Evolutionary conservation across 1,140 invertebrate species (phyloP), one percentile per base, ranked within the genome.

Genomic region (Condylostylus longicornis): DNA sequence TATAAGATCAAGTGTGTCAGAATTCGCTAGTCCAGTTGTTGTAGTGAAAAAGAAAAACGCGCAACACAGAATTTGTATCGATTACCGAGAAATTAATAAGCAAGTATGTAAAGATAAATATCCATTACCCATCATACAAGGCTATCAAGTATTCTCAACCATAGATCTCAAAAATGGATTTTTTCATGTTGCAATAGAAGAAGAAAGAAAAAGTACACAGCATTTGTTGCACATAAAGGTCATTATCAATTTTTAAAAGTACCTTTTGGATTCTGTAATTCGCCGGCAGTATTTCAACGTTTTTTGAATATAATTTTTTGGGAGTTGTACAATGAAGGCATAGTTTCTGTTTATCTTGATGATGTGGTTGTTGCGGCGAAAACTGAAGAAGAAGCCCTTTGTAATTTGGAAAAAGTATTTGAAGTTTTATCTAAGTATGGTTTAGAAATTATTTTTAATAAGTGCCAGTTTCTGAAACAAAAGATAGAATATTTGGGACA

Each of bases 11-110:
- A 47, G 41, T 2, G 32, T 37, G 1, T 54, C 51, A 1, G 28
- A 45, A 10, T 62, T 47, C 23, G 43, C 46, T 1, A 51, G 49
- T 23, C 53, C 54, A 1, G 44, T 58, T 10, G 42, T 62, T 0
- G 27, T 58, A 5, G 54, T 61, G 0, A 50, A 45, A 18, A 61
- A 63, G 35, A 43, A 47, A 12, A 46, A 54, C 23, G 57, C 57
- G 6, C 35, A 38, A 2, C 32, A 5, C 5, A 7, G 18, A 33
- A 7, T 33, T 6, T 33, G 32, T 18, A 33, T 33, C 17, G 32
- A 33, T 13, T 33, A 33, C 32, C 17, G 32, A n/a, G 7, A 18
- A 9, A 19, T 33, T 7, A 33, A 33, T 33, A 33, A 33, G n/a
- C n/a, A n/a, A n/a, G n/a, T n/a, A n/a, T n/a, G n/a, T n/a, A n/a